phyloP scores from a whole-genome alignment of 1,140 invertebrate genomes.

The Bombus turneri region DNA sequence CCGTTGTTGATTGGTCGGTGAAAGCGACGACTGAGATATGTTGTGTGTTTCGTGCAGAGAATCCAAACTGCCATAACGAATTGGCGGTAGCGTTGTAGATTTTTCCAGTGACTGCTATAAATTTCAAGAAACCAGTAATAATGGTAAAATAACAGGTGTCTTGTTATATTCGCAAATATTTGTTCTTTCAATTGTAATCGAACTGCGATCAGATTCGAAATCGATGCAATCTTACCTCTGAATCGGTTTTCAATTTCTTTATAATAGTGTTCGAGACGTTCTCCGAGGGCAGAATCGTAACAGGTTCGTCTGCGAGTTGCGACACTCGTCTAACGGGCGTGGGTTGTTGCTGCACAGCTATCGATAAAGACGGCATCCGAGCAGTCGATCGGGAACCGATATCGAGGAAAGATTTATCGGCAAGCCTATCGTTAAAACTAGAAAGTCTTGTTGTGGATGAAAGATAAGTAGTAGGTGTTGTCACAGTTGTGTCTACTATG shows the following conservation, averaged over 20 bases:
- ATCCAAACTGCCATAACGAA: constrained; percentile 84
- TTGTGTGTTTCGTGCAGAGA: constrained; percentile 85
- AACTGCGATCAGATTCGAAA: background rate
- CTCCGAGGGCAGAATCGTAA: constrained; percentile 35
- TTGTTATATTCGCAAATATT: background rate
- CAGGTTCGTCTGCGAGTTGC: background rate
- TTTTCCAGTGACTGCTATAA: constrained; percentile 66
- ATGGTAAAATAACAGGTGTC: no score
- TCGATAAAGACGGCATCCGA: constrained; percentile 66
- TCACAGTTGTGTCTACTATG: constrained; percentile 80
- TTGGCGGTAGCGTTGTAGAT: constrained; percentile 61
- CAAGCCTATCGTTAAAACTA: constrained; percentile 67
- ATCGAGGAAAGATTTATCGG: constrained; percentile 51
- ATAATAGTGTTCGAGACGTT: constrained; percentile 75
- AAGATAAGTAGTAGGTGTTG: constrained; percentile 57
- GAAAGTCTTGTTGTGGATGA: constrained; percentile 62
- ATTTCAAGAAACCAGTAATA: background rate
- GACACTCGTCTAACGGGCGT: constrained; percentile 54
- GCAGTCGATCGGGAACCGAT: constrained; percentile 64
- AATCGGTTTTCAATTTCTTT: constrained; percentile 82
- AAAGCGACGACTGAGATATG: constrained; percentile 73
- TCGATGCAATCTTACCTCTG: constrained; percentile 70
- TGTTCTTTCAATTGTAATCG: background rate
- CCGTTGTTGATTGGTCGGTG: constrained; percentile 73
- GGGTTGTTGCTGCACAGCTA: constrained; percentile 73